These are phyloP conservation scores for Caenorhabditis parvicauda DNA, from an alignment of 2,888 invertebrate species.

Conservation along the genomic window DNA sequence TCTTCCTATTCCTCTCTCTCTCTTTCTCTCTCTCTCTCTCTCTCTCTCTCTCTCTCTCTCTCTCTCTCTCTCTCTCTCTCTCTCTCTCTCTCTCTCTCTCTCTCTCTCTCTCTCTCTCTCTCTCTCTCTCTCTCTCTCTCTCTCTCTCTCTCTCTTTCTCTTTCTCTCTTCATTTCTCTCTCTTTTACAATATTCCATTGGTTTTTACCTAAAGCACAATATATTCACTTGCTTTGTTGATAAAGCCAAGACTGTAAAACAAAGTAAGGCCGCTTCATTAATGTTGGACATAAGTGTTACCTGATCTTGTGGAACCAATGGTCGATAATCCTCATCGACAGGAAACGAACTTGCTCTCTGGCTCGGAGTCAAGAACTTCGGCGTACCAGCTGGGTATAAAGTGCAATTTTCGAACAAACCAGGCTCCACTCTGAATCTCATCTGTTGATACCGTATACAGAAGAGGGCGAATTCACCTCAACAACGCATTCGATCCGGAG, in stretches of 20 bases:
- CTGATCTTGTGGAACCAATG: slow-evolving; percentile 11
- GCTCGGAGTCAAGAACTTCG: slow-evolving; percentile 18
- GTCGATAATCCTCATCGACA: slow-evolving; percentile 27
- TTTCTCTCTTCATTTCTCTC: too few relatives aligned
- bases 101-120: too few relatives aligned
- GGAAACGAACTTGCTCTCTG: slow-evolving; percentile 34
- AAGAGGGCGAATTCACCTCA: slow-evolving; percentile 2
- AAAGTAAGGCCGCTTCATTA: too few relatives aligned
- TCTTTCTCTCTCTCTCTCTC: too few relatives aligned
- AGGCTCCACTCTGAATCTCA: slow-evolving; percentile 43
- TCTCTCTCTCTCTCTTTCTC: too few relatives aligned
- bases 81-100: too few relatives aligned
- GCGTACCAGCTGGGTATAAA: slow-evolving; percentile 30
- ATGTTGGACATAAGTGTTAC: slow-evolving; percentile 2
- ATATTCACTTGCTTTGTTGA: background rate
- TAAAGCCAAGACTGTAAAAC: background rate
- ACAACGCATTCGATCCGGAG: slow-evolving; percentile 18
- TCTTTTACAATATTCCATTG: background rate
- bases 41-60: too few relatives aligned
- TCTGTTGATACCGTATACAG: too few relatives aligned
- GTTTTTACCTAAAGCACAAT: background rate
- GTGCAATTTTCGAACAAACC: slow-evolving; percentile 47
- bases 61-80: too few relatives aligned
- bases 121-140: too few relatives aligned
- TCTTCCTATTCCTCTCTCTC: too few relatives aligned